phyloP scores from a whole-genome alignment of 2,888 invertebrate species.

The Pycnomerus fuliginosus region DNA sequence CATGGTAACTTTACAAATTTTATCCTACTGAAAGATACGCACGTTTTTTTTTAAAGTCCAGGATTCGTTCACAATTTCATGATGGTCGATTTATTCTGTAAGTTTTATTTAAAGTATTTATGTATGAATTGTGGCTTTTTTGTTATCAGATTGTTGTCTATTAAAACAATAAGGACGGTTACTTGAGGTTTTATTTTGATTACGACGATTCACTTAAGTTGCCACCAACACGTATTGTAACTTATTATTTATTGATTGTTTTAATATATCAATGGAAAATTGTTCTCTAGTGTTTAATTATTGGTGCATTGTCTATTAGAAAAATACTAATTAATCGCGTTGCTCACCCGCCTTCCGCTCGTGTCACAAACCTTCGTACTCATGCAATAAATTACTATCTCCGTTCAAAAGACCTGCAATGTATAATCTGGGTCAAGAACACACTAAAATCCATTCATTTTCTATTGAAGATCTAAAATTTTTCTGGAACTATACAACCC shows the following conservation, averaged over 20 bases:
- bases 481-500: too few species aligned
- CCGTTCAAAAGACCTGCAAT: too few species aligned
- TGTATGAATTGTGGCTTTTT: conserved; percentile 22
- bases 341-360: too few species aligned
- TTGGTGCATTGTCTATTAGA: too few species aligned
- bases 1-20: conserved; percentile 14
- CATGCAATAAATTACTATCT: too few species aligned
- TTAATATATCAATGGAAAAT: too few species aligned
- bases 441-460: too few species aligned
- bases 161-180: conserved; percentile 15
- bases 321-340: too few species aligned
- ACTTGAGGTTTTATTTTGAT: not conserved
- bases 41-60: conserved; percentile 9
- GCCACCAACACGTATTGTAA: conserved; percentile 2
- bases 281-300: too few species aligned
- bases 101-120: conserved; percentile 22
- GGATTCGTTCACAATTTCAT: conserved; percentile 4
- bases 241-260: not conserved
- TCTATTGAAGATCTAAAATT: too few species aligned
- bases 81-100: conserved; percentile 9
- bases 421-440: too few species aligned
- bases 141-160: conserved; percentile 21
- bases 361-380: too few species aligned
- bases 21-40: conserved; percentile 4
- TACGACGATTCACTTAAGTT: not conserved